Conservation (phyloP, 2,113 vertebrate species). For the Oreotrochilus melanogaster region DNA sequence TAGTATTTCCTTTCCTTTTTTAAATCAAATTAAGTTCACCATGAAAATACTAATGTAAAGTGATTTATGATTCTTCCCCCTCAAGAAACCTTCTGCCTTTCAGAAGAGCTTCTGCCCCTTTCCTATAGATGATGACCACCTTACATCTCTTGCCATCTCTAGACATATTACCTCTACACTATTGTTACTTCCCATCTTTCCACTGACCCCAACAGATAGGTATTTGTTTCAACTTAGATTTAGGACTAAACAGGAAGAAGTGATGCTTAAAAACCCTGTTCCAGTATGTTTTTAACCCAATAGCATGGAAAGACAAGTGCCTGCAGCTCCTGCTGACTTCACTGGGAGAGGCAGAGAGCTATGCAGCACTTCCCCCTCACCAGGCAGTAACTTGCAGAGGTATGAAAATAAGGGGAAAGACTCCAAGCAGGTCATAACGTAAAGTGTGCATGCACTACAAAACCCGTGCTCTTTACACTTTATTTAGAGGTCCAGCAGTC, state of each 20-base stretch:
- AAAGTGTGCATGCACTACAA: background rate
- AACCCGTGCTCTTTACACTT: background rate
- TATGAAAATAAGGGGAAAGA: background rate
- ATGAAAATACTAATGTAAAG: background rate
- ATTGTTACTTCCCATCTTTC: background rate
- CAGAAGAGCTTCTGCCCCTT: background rate
- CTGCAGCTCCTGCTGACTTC: background rate
- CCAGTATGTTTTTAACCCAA: background rate
- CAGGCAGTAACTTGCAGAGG: background rate
- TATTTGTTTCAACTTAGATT: background rate
- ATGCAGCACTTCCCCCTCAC: background rate
- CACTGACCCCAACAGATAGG: fast-evolving
- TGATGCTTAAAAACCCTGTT: background rate
- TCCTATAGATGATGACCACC: background rate
- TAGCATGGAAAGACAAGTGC: background rate
- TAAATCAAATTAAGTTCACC: background rate
- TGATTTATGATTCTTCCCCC: background rate
- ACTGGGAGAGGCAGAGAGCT: background rate
- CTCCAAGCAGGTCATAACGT: background rate
- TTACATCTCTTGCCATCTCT: background rate
- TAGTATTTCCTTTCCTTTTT: background rate
- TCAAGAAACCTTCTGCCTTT: background rate
- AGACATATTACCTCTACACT: background rate
- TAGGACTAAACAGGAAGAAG: background rate
- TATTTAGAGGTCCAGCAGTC: background rate